Percentiles rank a stretch among this genome's conserved stretches.
phyloP scores from a whole-genome alignment of 2,888 invertebrate species.

The Scaeva pyrastri region DNA sequence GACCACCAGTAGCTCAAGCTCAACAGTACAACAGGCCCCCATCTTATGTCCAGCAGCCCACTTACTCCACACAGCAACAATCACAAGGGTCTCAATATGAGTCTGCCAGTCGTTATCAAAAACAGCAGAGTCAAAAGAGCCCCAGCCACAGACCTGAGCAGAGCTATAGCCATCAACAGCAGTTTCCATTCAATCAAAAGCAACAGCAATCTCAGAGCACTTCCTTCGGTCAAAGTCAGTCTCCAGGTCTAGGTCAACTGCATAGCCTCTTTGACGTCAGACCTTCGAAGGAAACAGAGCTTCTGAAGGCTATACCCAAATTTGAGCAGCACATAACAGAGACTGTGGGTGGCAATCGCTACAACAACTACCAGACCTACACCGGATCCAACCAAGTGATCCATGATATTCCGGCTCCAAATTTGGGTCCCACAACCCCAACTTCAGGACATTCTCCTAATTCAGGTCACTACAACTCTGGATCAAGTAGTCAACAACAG shows the following conservation, averaged over 20 bases:
- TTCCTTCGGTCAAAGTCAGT: slow-evolving; percentile 57
- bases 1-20: slow-evolving; percentile 81
- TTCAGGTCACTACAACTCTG: slow-evolving; percentile 77
- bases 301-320: slow-evolving; percentile 91
- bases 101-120: slow-evolving; percentile 75
- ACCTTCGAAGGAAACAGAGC: slow-evolving; percentile 87
- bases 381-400: slow-evolving; percentile 80
- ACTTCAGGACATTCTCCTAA: slow-evolving; percentile 62
- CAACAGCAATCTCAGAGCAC: slow-evolving; percentile 54
- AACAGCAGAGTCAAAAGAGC: slow-evolving; percentile 75
- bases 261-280: slow-evolving; percentile 80
- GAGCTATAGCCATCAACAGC: slow-evolving; percentile 53
- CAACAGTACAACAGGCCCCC: slow-evolving; percentile 84
- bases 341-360: slow-evolving; percentile 79
- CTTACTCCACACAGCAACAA: slow-evolving; percentile 77
- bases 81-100: slow-evolving; percentile 76
- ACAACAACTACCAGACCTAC: slow-evolving; percentile 77
- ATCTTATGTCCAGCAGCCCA: slow-evolving; percentile 80
- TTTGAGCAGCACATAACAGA: slow-evolving; percentile 91
- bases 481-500: slow-evolving; percentile 68
- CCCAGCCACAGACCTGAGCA: slow-evolving; percentile 36
- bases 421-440: slow-evolving; percentile 79
- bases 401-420: slow-evolving; percentile 83
- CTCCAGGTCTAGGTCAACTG: slow-evolving; percentile 83
- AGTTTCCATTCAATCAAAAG: slow-evolving; percentile 60